Percentiles rank a stretch among this genome's conserved stretches.
Evolutionary conservation across 2,888 invertebrate species (phyloP).

Genomic region (Drosophila mimetica): DNA sequence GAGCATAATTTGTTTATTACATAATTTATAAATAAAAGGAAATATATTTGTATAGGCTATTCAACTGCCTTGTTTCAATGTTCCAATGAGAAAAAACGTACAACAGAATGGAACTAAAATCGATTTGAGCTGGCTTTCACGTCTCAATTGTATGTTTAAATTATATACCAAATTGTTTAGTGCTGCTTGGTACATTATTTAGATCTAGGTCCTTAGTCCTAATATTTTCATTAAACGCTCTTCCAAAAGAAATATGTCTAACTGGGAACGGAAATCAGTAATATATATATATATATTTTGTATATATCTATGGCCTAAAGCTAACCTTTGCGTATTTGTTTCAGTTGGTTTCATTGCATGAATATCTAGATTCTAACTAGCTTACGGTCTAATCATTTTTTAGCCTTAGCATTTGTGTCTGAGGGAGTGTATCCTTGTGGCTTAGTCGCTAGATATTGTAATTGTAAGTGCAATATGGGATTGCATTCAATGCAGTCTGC

Average conservation of each 20-base stretch:
- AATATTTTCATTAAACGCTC: constrained; percentile 29
- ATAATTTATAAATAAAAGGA: constrained; percentile 40
- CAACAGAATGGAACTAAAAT: constrained; percentile 23
- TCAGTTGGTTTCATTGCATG: constrained; percentile 38
- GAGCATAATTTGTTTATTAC: constrained; percentile 60
- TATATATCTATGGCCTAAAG: constrained; percentile 16
- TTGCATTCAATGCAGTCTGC: constrained; percentile 51
- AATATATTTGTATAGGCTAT: constrained; percentile 5
- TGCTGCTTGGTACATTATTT: constrained; percentile 11
- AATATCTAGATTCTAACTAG: constrained; percentile 36
- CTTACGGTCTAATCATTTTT: constrained; percentile 20
- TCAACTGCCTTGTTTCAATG: constrained; percentile 18
- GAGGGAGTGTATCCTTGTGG: constrained; percentile 43
- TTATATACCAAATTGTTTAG: constrained; percentile 7
- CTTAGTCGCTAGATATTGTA: constrained; percentile 21
- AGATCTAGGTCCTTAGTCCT: constrained; percentile 21
- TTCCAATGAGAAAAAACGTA: constrained; percentile 2
- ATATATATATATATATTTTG: background rate
- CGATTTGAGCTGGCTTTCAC: constrained; percentile 21
- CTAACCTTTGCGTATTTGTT: constrained; percentile 22
- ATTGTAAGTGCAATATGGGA: constrained; percentile 35
- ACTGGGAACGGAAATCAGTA: constrained; percentile 23
- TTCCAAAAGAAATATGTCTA: constrained; percentile 7
- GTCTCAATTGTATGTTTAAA: constrained; percentile 2
- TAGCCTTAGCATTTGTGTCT: constrained; percentile 28